Conservation (phyloP, 2,113 vertebrate species). For the Glaucidium brasilianum region DNA sequence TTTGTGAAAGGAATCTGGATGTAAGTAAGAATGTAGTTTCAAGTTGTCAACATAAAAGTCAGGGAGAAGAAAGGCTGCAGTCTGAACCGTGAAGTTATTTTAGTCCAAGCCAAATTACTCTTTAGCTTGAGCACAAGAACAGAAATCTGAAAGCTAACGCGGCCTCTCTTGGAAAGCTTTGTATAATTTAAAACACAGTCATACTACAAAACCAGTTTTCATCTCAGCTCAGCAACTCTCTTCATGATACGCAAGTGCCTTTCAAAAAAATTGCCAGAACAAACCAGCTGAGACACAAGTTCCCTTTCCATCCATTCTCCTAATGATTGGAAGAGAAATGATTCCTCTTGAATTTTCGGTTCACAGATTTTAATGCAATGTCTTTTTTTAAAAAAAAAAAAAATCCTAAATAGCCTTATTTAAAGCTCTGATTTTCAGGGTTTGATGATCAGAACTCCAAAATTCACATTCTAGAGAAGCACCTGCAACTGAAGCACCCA, state of each 20-base stretch:
- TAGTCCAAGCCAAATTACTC: not conserved
- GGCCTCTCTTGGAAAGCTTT: not conserved
- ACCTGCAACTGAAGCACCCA: not conserved
- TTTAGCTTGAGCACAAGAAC: not conserved
- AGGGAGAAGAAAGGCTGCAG: not conserved
- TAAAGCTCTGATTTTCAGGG: not conserved
- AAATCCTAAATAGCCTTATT: not conserved
- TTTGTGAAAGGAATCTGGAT: not conserved
- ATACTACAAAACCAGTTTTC: not conserved
- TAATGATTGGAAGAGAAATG: not conserved
- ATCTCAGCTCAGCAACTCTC: not conserved
- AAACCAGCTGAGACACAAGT: not conserved
- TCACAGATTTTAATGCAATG: not conserved
- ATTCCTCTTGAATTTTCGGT: not conserved
- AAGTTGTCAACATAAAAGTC: not conserved
- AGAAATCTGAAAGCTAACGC: not conserved
- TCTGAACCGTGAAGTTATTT: slow-evolving; percentile 15
- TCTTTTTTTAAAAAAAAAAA: not conserved
- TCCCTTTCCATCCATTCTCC: not conserved
- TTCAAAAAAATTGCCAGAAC: not conserved
- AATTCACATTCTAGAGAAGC: not conserved
- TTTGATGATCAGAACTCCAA: not conserved
- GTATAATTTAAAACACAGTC: slow-evolving; percentile 1
- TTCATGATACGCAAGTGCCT: not conserved
- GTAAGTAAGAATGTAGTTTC: not conserved